A percentile compares a stretch with the other conserved stretches of the same genome.
phyloP scores from a whole-genome alignment of 2,797 vertebrate species.

The Spinus olivaceus region DNA sequence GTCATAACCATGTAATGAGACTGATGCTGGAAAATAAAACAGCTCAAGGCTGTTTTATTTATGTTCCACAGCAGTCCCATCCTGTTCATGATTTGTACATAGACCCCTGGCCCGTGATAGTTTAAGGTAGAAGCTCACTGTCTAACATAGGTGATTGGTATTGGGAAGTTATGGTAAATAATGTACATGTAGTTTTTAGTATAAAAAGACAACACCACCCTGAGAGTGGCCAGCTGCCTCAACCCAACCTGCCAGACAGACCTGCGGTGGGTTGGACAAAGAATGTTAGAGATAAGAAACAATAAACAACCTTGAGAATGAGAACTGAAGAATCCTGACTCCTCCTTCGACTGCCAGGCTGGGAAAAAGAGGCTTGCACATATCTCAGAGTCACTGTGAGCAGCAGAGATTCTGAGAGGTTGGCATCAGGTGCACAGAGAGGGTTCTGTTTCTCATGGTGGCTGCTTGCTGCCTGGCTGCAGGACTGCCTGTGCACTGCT shows the following conservation, averaged over 20 bases:
- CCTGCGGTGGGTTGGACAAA: accelerated
- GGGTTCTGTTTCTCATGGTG: background rate
- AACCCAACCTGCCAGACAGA: too few species aligned
- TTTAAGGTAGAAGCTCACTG: background rate
- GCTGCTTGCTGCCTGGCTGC: accelerated
- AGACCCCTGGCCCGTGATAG: too few species aligned
- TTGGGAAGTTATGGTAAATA: too few species aligned
- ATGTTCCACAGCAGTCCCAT: too few species aligned
- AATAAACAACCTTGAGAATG: background rate
- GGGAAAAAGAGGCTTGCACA: background rate
- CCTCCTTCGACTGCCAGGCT: background rate
- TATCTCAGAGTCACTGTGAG: background rate
- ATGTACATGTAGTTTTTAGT: too few species aligned
- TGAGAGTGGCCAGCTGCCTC: too few species aligned
- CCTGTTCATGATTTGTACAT: too few species aligned
- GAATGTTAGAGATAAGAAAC: too few species aligned
- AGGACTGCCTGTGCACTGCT: background rate
- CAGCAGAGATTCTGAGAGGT: background rate
- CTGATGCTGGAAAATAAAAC: too few species aligned
- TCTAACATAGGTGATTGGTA: background rate
- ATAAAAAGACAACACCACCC: too few species aligned
- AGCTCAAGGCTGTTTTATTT: too few species aligned
- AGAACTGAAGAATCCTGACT: background rate
- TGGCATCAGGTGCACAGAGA: background rate
- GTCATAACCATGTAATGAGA: too few species aligned